Evolutionary conservation across 2,113 vertebrate species (phyloP).

Genomic region (Ibidorhyncha struthersii): DNA sequence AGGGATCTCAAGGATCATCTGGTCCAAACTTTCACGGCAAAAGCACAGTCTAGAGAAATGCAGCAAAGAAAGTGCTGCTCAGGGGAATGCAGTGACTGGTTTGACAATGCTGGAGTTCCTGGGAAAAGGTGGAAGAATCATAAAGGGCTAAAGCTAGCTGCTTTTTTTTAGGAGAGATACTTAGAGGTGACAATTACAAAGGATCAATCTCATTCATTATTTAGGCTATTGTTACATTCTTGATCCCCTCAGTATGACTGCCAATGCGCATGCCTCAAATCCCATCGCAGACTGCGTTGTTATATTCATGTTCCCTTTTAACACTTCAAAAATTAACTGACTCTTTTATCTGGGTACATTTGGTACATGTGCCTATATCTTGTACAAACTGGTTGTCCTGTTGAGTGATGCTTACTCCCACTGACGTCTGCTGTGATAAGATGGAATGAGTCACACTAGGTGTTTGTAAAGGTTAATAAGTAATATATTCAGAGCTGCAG

Average conservation of each 20-base stretch:
- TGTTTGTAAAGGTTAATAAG: slow-evolving; percentile 69
- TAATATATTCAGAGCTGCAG: slow-evolving; percentile 57
- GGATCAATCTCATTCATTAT: background rate
- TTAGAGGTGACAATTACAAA: background rate
- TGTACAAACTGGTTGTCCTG: slow-evolving; percentile 49
- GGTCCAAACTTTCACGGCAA: background rate
- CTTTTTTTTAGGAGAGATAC: background rate
- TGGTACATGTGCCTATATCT: background rate
- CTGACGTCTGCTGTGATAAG: slow-evolving; percentile 63
- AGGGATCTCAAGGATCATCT: background rate
- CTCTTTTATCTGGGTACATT: slow-evolving; percentile 28
- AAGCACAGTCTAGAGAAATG: background rate
- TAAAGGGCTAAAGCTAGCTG: background rate
- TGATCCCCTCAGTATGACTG: background rate
- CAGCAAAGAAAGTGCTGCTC: background rate
- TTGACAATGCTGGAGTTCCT: background rate
- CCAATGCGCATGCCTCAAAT: background rate
- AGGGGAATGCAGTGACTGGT: background rate
- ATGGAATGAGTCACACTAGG: slow-evolving; percentile 66
- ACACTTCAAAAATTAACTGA: slow-evolving; percentile 18
- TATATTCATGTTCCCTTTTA: background rate
- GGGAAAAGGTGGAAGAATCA: background rate
- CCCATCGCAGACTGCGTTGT: background rate
- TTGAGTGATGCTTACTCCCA: slow-evolving; percentile 63
- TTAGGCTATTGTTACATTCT: background rate